Conservation (phyloP, 2,888 invertebrate species). For the Phortica okadai region DNA sequence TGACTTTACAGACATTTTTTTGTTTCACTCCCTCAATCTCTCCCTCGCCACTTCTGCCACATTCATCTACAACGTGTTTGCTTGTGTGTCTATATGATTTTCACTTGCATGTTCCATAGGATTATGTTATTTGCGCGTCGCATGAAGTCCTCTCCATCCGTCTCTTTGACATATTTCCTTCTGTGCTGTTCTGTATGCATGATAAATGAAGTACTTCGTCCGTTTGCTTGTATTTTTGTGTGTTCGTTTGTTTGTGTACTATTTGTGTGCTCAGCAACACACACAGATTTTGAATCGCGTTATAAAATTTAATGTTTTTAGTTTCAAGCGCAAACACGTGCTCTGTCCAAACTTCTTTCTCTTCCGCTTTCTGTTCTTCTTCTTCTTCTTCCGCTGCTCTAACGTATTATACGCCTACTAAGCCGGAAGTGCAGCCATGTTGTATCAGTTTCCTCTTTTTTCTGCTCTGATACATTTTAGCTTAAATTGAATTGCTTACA, state of each 20-base stretch:
- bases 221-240: too few relatives aligned
- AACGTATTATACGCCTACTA: neutral
- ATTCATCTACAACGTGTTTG: neutral
- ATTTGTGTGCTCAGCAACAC: constrained; percentile 1
- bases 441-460: neutral
- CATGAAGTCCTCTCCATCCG: neutral
- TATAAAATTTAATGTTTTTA: neutral
- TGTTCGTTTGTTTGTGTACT: neutral
- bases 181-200: neutral
- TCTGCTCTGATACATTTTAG: neutral
- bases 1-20: neutral
- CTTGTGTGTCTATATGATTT: neutral
- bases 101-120: neutral
- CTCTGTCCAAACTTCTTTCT: neutral
- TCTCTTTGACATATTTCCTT: neutral
- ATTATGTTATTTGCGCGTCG: neutral
- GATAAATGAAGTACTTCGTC: constrained; percentile 4
- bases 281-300: neutral
- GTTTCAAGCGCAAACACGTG: neutral
- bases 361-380: neutral
- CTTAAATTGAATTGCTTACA: neutral
- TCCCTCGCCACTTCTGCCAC: neutral
- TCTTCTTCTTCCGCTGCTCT: neutral
- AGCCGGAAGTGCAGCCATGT: neutral
- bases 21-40: neutral